Conservation (phyloP, 2,888 invertebrate genomes). For the Malthinus seriepunctatus region DNA sequence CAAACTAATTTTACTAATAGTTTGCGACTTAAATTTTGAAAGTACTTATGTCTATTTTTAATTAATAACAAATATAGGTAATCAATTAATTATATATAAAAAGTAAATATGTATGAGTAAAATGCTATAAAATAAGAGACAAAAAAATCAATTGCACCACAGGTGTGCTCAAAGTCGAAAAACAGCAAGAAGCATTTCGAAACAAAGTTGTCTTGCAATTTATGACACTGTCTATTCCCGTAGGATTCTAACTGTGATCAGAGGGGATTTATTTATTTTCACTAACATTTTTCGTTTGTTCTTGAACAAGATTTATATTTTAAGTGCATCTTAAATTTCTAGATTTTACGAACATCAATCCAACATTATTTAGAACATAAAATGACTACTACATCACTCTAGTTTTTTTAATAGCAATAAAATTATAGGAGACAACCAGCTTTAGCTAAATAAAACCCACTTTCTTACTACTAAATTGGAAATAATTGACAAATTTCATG, state of each 20-base stretch:
- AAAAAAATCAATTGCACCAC: conserved; percentile 15
- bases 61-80: no score
- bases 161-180: conserved; percentile 22
- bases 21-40: no score
- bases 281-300: conserved; percentile 36
- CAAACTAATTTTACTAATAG: no score
- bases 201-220: conserved; percentile 34
- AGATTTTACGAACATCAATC: conserved; percentile 13
- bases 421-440: no score
- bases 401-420: no score
- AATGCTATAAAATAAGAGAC: neutral
- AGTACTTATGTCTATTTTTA: no score
- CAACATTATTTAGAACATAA: conserved; percentile 8
- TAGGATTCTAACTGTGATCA: conserved; percentile 36
- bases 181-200: conserved; percentile 14
- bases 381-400: no score
- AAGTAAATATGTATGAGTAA: no score
- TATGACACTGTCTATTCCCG: conserved; percentile 36
- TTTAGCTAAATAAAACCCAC: no score
- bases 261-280: conserved; percentile 40
- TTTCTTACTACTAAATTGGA: no score
- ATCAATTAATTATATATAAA: no score
- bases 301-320: conserved; percentile 34
- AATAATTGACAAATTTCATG: no score
- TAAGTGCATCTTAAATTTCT: conserved; percentile 24